phyloP scores from a whole-genome alignment of 2,888 invertebrate species.

The Coelogynopora nodosa region DNA sequence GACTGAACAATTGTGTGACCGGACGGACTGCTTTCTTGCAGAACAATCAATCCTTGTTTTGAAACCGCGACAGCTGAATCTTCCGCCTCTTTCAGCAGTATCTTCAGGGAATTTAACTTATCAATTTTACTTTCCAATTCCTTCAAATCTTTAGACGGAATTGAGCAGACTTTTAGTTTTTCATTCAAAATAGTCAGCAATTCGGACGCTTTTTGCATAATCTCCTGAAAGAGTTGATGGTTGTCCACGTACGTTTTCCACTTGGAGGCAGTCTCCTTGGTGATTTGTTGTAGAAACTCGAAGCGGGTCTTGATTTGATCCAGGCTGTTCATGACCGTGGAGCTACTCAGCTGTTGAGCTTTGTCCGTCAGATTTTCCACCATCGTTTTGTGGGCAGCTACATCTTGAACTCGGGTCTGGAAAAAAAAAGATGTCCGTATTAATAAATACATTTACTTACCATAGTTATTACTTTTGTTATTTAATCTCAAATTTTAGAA shows the following conservation, averaged over 20 bases:
- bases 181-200: neutral
- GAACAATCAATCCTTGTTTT: neutral
- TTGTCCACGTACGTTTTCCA: neutral
- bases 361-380: slow-evolving; percentile 1
- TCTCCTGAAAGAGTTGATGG: neutral
- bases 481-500: too few relatives aligned
- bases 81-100: neutral
- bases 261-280: neutral
- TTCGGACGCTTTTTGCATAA: neutral
- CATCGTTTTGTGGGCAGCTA: neutral
- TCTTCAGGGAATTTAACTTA: neutral
- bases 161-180: neutral
- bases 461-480: too few relatives aligned
- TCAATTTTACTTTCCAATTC: neutral
- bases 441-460: too few relatives aligned
- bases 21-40: neutral
- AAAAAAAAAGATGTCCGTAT: neutral
- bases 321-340: neutral
- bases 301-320: neutral
- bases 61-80: neutral
- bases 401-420: neutral
- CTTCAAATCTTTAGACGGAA: neutral
- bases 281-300: neutral
- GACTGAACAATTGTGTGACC: neutral
- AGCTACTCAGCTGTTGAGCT: neutral